phyloP scores from a whole-genome alignment of 2,797 vertebrate genomes.

The Chiroxiphia lanceolata region DNA sequence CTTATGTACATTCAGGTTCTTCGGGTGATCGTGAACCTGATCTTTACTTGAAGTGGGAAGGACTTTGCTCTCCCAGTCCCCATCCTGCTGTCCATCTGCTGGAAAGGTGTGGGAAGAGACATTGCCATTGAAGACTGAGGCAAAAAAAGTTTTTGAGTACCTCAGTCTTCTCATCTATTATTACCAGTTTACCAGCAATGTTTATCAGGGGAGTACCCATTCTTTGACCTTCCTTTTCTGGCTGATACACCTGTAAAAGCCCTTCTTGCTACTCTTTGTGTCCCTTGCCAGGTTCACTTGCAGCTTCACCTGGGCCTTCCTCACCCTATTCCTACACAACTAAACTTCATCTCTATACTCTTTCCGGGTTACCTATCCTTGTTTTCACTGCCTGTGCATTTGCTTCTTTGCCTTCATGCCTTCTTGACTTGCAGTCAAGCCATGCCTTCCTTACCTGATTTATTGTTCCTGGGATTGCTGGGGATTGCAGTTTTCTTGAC shows the following conservation, averaged over 20 bases:
- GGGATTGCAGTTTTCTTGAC: background rate
- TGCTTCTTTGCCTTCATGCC: background rate
- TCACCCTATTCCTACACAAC: background rate
- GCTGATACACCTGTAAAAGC: background rate
- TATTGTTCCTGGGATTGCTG: background rate
- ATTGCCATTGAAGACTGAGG: background rate
- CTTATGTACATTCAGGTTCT: too few species aligned
- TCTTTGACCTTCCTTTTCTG: background rate
- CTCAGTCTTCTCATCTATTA: background rate
- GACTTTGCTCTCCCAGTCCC: background rate
- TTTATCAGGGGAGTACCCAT: background rate
- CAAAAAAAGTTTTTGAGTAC: background rate
- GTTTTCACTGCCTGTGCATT: background rate
- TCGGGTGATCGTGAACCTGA: accelerated
- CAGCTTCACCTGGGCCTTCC: background rate
- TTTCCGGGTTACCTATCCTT: background rate
- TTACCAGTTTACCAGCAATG: background rate
- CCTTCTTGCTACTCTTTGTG: background rate
- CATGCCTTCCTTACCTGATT: background rate
- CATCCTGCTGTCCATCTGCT: background rate
- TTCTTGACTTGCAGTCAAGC: background rate
- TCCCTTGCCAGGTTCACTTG: background rate
- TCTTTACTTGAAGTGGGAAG: background rate
- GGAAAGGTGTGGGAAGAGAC: background rate
- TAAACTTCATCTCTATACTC: background rate